Percentiles rank a stretch among this genome's conserved stretches.
These are phyloP conservation scores for Illadopsis cleaveri DNA, from an alignment of 2,113 vertebrate genomes.

Conservation along the genomic window DNA sequence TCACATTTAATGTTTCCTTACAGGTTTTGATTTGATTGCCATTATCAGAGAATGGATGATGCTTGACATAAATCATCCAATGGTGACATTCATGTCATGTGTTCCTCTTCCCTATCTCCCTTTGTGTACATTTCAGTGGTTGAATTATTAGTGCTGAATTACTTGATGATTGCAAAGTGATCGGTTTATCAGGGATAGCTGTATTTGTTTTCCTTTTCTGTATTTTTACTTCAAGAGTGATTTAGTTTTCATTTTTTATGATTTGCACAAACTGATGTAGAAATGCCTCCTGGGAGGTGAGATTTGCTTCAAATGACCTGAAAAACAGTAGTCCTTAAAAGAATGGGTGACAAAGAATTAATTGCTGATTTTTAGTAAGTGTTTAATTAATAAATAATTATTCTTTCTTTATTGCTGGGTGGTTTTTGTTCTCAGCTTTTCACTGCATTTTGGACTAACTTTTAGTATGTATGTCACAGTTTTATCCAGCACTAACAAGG, in stretches of 20 bases:
- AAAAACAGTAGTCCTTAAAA: background rate
- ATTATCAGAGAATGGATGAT: background rate
- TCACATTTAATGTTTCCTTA: background rate
- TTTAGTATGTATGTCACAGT: background rate
- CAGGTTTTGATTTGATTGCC: background rate
- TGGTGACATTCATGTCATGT: background rate
- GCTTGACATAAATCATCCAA: background rate
- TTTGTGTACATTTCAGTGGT: background rate
- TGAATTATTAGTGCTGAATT: background rate
- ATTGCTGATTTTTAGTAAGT: background rate
- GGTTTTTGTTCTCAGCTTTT: background rate
- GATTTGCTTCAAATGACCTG: background rate
- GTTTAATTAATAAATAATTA: background rate
- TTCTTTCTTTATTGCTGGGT: background rate
- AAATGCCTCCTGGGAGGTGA: background rate
- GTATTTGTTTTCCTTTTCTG: background rate
- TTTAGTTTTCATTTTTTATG: background rate
- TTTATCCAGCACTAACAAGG: background rate
- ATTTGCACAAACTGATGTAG: background rate
- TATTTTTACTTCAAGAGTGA: background rate
- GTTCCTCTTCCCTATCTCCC: background rate
- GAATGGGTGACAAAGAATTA: background rate
- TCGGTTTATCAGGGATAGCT: background rate
- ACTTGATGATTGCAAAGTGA: background rate
- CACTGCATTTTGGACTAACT: background rate